phyloP scores from a whole-genome alignment of 2,888 invertebrate species.

The Imbricaverruca yamaguchii region DNA sequence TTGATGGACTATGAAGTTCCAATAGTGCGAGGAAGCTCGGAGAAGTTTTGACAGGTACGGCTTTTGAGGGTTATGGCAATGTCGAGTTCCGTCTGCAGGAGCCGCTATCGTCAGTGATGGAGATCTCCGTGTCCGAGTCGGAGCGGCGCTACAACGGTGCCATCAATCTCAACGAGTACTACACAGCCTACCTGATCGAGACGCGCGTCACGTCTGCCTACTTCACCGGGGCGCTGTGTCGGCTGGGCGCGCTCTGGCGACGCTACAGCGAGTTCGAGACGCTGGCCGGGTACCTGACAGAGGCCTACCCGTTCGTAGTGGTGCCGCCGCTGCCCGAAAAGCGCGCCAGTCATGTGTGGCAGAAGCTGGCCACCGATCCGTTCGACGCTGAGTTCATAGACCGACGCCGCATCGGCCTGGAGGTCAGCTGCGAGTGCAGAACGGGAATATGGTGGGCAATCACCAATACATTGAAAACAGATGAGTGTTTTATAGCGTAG shows the following conservation, averaged over 20 bases:
- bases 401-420: constrained; percentile 68
- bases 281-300: constrained; percentile 64
- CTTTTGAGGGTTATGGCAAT: too few relatives aligned
- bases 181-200: constrained; percentile 69
- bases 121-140: constrained; percentile 65
- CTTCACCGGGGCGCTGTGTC: constrained; percentile 53
- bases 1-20: too few relatives aligned
- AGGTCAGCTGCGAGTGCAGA: constrained; percentile 43
- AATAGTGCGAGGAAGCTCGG: too few relatives aligned
- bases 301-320: constrained; percentile 69
- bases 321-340: constrained; percentile 77
- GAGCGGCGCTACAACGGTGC: constrained; percentile 68
- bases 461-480: too few relatives aligned
- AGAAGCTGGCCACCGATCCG: constrained; percentile 65
- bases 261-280: constrained; percentile 79
- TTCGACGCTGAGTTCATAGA: constrained; percentile 79
- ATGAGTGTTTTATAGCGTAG: too few relatives aligned
- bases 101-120: constrained; percentile 43
- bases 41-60: too few relatives aligned
- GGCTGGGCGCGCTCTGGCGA: constrained; percentile 63
- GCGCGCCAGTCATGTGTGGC: constrained; percentile 60
- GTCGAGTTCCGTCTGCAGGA: background rate
- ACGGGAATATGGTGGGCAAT: too few relatives aligned
- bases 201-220: constrained; percentile 58
- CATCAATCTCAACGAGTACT: constrained; percentile 64